Evolutionary conservation across 2,888 invertebrate genomes (phyloP), one percentile per base, ranked within the genome.

Genomic region (Drosophila glabriapex): DNA sequence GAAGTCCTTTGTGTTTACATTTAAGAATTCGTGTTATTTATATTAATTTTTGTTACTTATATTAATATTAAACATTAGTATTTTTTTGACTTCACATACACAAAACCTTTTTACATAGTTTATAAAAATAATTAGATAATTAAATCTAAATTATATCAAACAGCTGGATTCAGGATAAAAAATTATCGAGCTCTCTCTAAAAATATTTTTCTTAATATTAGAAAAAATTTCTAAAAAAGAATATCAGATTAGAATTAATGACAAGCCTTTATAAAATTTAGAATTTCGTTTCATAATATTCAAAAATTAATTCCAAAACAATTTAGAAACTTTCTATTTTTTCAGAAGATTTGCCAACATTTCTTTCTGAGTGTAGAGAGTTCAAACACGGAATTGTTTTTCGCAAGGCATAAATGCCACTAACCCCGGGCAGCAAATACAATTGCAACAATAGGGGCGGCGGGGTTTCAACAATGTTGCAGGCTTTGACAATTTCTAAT

Each of bases 401-500:
- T 35, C 54, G 5, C 25, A 14, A 46, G 46, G 46, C 46, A 46
- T 46, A 25, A 25, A 25, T 46, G 16, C 16, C n/a, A 74, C 70
- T 61, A 66, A 66, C 49, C 67, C 68, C 33, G 31, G 16, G 37
- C 65, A 46, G 35, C 50, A 61, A 35, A 50, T 54, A 53, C 60
- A 54, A 50, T 59, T 33, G 53, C 53, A 31, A 53, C 53, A 54
- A 55, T 35, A 19, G 46, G 43, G 46, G 52, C 16, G 49, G n/a
- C 16, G 49, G 55, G 12, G 59, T 43, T 35, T 52, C 73, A 60
- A 87, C 85, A 89, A 83, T 89, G 89, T 87, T 87, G 85, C 87
- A 73, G 74, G 67, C 60, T 65, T 71, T 81, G 83, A 83, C 90
- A 90, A 90, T 91, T 91, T 91, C 90, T 91, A 91, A 91, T 90